Percentiles rank a stretch among this genome's conserved stretches.
These are phyloP conservation scores for Eurystomus gularis DNA, from an alignment of 2,113 vertebrate genomes.

Conservation along the genomic window DNA sequence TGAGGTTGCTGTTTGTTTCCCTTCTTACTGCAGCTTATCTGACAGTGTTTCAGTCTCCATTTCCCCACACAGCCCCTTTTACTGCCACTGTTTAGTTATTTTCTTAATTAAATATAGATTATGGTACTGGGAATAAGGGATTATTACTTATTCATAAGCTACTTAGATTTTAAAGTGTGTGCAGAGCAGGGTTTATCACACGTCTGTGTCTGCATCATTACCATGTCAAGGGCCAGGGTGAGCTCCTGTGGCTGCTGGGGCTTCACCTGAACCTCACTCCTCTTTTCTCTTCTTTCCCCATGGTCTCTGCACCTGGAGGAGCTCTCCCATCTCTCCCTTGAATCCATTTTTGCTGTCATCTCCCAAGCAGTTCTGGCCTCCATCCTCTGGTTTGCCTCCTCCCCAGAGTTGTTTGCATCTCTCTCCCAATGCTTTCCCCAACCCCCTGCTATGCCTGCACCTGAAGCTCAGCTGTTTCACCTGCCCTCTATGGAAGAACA, in stretches of 20 bases:
- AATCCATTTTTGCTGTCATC: background rate
- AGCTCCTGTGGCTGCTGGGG: background rate
- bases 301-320: background rate
- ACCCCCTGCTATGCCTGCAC: background rate
- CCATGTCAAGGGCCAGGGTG: background rate
- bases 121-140: constrained; percentile 27
- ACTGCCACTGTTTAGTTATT: constrained; percentile 46
- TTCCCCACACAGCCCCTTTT: background rate
- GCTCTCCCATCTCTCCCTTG: background rate
- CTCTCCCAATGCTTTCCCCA: background rate
- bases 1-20: background rate
- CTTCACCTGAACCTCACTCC: background rate
- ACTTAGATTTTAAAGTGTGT: constrained; percentile 27
- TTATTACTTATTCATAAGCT: constrained; percentile 57
- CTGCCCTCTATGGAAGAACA: background rate
- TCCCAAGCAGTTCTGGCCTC: background rate
- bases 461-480: background rate
- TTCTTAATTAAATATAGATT: constrained; percentile 66
- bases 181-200: constrained; percentile 4
- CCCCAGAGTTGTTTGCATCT: background rate
- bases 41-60: background rate
- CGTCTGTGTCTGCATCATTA: background rate
- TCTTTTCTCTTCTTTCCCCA: background rate
- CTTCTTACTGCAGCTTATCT: background rate
- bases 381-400: background rate